Evolutionary conservation across 2,113 vertebrate genomes (phyloP).

Genomic region (Malurus alboscapulatus): DNA sequence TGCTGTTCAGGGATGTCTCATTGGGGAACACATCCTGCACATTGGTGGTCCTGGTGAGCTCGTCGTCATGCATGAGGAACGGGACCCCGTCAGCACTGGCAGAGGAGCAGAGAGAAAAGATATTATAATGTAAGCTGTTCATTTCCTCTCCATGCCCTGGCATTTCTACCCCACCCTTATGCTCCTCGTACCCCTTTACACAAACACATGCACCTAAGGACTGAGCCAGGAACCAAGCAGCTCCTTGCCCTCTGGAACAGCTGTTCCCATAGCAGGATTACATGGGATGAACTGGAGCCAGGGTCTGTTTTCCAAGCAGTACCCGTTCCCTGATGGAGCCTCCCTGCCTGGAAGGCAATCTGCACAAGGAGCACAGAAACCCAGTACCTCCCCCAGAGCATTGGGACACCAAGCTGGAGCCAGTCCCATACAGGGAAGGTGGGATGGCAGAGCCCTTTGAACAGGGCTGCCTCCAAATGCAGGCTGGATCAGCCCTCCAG

Average conservation of each 20-base stretch:
- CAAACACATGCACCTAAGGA: background rate
- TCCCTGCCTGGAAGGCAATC: background rate
- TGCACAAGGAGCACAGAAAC: background rate
- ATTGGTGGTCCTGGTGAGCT: conserved; percentile 85
- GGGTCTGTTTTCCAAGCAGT: background rate
- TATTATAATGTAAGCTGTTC: background rate
- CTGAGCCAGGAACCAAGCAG: background rate
- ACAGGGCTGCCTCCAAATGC: background rate
- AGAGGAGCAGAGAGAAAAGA: background rate
- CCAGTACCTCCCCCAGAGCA: background rate
- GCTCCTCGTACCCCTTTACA: background rate
- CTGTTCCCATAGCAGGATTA: background rate
- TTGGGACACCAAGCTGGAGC: background rate
- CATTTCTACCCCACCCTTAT: background rate
- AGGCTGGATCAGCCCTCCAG: background rate
- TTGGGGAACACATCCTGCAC: conserved; percentile 73
- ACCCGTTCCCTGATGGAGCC: background rate
- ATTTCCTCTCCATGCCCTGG: background rate
- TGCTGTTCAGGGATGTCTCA: conserved; percentile 42
- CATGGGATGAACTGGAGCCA: background rate
- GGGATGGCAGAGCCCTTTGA: background rate
- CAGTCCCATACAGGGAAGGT: background rate
- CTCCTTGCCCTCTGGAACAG: background rate
- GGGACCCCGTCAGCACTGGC: conserved; percentile 77
- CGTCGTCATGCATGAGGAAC: conserved; percentile 91